Percentiles rank a stretch among this genome's conserved stretches.
Conservation (phyloP, 2,797 vertebrate species). For the Menidia menidia region DNA sequence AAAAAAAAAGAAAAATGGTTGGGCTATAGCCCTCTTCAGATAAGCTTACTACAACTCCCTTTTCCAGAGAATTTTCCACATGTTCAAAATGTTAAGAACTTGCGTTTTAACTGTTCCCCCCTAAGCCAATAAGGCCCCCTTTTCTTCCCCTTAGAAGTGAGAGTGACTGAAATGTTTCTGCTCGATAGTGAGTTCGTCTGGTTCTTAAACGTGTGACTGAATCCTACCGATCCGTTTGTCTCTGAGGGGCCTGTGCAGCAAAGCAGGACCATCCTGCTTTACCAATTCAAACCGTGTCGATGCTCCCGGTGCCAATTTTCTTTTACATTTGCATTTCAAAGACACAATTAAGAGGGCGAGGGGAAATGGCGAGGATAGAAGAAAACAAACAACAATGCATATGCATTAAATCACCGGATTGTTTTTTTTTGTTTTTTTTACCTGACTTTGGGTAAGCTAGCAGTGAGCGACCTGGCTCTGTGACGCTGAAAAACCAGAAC, state of each 20-base stretch:
- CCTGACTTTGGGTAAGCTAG: too few relatives aligned
- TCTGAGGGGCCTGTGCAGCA: not conserved
- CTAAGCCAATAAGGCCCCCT: constrained; percentile 11
- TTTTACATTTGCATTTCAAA: too few relatives aligned
- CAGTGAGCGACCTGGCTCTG: not conserved
- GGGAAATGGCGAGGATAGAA: too few relatives aligned
- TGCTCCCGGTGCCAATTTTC: too few relatives aligned
- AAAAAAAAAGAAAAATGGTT: constrained; percentile 17
- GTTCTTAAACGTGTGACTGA: not conserved
- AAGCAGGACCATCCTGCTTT: not conserved
- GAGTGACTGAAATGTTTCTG: constrained; percentile 4
- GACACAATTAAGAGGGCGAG: too few relatives aligned
- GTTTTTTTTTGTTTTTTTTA: too few relatives aligned
- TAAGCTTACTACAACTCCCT: constrained; percentile 14
- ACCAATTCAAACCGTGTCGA: too few relatives aligned
- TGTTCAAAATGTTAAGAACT: constrained; percentile 27
- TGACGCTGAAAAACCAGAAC: not conserved
- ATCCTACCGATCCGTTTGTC: not conserved
- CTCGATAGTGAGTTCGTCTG: constrained; percentile 14
- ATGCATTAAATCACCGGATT: too few relatives aligned
- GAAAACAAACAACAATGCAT: too few relatives aligned
- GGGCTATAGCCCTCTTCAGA: constrained; percentile 3
- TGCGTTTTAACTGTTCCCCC: constrained; percentile 1
- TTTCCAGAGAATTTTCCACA: constrained; percentile 24
- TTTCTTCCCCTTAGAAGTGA: not conserved